Percentiles rank a stretch among this genome's conserved stretches.
These are phyloP conservation scores for Puffinus mauretanicus DNA, from an alignment of 2,113 vertebrate genomes.

Conservation along the genomic window DNA sequence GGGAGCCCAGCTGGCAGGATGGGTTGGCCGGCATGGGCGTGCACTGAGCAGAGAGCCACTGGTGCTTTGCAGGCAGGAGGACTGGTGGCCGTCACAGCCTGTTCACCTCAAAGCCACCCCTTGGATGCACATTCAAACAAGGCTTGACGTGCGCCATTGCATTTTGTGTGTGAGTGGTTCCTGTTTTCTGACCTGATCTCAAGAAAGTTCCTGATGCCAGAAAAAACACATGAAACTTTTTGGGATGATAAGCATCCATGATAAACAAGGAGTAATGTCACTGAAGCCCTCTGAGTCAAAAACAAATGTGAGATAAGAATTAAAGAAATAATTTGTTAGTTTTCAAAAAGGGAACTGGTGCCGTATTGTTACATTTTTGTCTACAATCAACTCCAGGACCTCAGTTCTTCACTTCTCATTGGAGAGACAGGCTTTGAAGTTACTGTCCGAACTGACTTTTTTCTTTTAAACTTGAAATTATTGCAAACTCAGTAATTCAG, in stretches of 20 bases:
- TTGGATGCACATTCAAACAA: neutral
- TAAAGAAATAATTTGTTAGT: neutral
- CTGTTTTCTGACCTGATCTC: neutral
- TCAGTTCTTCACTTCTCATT: neutral
- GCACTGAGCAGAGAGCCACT: accelerated
- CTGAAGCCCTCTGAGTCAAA: neutral
- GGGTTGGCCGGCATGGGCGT: neutral
- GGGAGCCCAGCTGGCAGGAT: neutral
- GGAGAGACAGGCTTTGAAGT: neutral
- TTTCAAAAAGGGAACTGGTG: neutral
- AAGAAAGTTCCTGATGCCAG: neutral
- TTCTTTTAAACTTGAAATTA: neutral
- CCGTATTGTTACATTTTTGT: neutral
- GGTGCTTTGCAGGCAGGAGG: neutral
- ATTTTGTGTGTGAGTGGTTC: neutral
- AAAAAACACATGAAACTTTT: neutral
- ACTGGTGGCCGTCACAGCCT: neutral
- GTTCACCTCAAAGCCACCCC: neutral
- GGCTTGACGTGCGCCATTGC: accelerated
- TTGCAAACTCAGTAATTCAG: neutral
- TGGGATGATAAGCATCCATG: neutral
- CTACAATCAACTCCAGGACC: neutral
- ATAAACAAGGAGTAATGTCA: neutral
- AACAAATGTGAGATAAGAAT: neutral
- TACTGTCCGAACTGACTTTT: neutral